Percentiles rank a stretch among this genome's conserved stretches.
phyloP scores from a whole-genome alignment of 2,888 invertebrate genomes.

The Plagodis pulveraria region DNA sequence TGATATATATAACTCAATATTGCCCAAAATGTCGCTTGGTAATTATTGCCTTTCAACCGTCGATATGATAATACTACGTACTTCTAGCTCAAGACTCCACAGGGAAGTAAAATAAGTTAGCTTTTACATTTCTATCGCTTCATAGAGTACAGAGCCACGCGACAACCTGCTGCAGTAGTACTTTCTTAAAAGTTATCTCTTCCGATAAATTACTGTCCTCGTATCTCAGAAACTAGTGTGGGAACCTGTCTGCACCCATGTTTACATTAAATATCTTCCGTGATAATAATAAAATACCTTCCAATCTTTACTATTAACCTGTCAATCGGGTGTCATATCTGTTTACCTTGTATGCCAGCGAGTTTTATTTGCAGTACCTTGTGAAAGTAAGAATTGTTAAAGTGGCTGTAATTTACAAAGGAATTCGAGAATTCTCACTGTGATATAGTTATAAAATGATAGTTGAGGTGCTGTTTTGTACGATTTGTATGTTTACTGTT shows the following conservation, averaged over 20 bases:
- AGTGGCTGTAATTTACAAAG: not conserved
- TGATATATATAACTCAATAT: too few relatives aligned
- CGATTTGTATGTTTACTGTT: conserved; percentile 26
- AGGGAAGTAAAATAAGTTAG: too few relatives aligned
- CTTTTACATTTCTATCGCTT: too few relatives aligned
- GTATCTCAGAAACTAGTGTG: conserved; percentile 37
- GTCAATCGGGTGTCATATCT: conserved; percentile 54
- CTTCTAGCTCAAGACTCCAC: too few relatives aligned
- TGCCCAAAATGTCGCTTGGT: too few relatives aligned
- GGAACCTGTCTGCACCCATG: conserved; percentile 38
- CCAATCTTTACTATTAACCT: conserved; percentile 57
- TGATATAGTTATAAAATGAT: conserved; percentile 24
- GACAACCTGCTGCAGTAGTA: conserved; percentile 22
- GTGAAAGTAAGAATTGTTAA: not conserved
- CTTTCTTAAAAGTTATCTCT: conserved; percentile 11
- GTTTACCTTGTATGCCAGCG: conserved; percentile 33
- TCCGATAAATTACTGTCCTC: conserved; percentile 11
- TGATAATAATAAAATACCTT: conserved; percentile 51
- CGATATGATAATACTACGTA: too few relatives aligned
- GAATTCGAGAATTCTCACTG: not conserved
- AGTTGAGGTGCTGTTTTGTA: conserved; percentile 8
- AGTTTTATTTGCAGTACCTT: not conserved
- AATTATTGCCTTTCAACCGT: too few relatives aligned
- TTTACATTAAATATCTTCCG: conserved; percentile 42
- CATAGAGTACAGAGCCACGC: conserved; percentile 1